These are phyloP conservation scores for Synergus gifuensis DNA, from an alignment of 2,888 invertebrate species.

Conservation along the genomic window DNA sequence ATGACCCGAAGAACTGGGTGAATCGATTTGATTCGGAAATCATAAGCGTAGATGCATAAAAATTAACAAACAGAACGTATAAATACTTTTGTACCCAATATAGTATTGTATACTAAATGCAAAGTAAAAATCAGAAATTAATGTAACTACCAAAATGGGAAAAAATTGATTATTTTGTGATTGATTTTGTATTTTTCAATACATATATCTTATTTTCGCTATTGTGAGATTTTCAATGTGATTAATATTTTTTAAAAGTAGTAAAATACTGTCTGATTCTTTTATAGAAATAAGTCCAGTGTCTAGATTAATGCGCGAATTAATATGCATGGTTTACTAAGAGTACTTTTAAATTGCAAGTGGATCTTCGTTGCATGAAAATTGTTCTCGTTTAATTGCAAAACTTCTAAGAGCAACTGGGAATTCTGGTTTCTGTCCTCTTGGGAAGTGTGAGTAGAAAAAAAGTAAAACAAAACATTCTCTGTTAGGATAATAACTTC, in stretches of 20 bases:
- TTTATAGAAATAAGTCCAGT: background rate
- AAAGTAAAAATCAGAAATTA: too few relatives aligned
- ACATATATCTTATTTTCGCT: background rate
- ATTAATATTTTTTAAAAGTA: background rate
- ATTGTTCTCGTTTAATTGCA: slow-evolving; percentile 21
- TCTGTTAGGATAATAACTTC: slow-evolving; percentile 1
- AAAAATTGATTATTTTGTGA: too few relatives aligned
- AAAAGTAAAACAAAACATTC: background rate
- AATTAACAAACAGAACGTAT: background rate
- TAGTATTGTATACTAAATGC: too few relatives aligned
- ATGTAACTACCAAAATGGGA: background rate
- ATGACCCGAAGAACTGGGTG: background rate
- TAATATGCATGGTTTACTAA: slow-evolving; percentile 11
- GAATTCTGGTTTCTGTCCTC: background rate
- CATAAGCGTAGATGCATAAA: background rate
- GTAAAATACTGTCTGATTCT: background rate
- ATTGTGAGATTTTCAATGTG: background rate
- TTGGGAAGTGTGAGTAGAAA: background rate
- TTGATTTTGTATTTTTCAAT: too few relatives aligned
- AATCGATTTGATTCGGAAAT: background rate
- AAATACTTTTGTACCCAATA: background rate
- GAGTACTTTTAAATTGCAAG: background rate
- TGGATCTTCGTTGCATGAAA: slow-evolving; percentile 7
- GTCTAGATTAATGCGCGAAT: background rate
- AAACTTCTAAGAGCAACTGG: slow-evolving; percentile 17